Percentiles rank a stretch among this genome's conserved stretches.
These are phyloP conservation scores for Microctenopoma steveboyesi DNA, from an alignment of 2,797 vertebrate genomes.

Conservation along the genomic window DNA sequence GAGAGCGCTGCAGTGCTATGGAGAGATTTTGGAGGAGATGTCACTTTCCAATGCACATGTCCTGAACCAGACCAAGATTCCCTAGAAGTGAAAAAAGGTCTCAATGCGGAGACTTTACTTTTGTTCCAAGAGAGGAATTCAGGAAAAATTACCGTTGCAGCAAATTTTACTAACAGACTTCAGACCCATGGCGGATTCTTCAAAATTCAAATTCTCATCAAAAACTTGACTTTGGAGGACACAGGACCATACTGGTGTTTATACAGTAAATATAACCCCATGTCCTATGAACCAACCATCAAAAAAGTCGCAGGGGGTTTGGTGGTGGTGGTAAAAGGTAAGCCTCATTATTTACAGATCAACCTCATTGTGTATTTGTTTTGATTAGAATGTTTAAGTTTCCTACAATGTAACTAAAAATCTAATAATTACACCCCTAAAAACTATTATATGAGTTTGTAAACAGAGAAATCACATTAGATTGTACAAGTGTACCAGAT, in stretches of 20 bases:
- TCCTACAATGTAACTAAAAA: no score
- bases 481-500: no score
- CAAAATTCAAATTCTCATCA: conserved; percentile 48
- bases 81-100: conserved; percentile 18
- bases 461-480: no score
- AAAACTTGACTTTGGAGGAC: conserved; percentile 59
- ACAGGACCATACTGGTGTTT: conserved; percentile 66
- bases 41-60: conserved; percentile 62
- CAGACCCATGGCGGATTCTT: fast-evolving
- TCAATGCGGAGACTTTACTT: conserved; percentile 5
- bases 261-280: fast-evolving
- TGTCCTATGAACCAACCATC: fast-evolving
- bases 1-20: conserved; percentile 4
- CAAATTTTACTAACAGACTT: neutral
- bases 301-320: neutral
- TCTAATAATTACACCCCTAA: no score
- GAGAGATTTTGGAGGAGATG: neutral
- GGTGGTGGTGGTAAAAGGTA: conserved; percentile 69
- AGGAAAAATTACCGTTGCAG: fast-evolving
- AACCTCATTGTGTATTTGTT: neutral
- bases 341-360: neutral
- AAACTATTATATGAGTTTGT: no score
- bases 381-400: no score
- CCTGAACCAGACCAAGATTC: fast-evolving
- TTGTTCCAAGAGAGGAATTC: fast-evolving